Percentiles rank a stretch among this genome's conserved stretches.
Evolutionary conservation across 92 coral and sea anemone genomes (phyloP).

Genomic region (Phymanthus crucifer): DNA sequence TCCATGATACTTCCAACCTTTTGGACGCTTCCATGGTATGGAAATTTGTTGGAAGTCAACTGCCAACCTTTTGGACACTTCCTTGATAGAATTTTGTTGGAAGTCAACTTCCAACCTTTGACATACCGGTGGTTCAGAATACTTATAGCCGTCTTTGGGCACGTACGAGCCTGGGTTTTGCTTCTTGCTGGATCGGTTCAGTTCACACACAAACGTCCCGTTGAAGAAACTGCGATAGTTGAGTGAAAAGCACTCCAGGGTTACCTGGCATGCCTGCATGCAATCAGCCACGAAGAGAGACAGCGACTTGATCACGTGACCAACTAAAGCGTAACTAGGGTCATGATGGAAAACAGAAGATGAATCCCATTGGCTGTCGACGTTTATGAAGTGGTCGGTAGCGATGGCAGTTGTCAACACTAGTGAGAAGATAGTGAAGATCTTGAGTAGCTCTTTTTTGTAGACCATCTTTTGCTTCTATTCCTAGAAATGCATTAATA

Average conservation of each 20-base stretch:
- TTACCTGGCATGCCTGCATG: neutral
- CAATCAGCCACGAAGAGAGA: slow-evolving; percentile 1
- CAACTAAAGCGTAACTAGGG: slow-evolving; percentile 13
- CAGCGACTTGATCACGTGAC: slow-evolving; percentile 25
- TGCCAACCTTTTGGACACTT: too few species aligned
- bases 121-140: neutral
- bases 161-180: neutral
- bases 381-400: neutral
- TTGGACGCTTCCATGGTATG: too few species aligned
- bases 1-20: too few species aligned
- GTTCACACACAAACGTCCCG: slow-evolving; percentile 16
- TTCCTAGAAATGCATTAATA: too few species aligned
- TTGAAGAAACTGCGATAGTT: neutral
- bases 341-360: slow-evolving; percentile 2
- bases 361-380: neutral
- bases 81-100: too few species aligned
- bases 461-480: too few species aligned
- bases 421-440: neutral
- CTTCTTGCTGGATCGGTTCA: slow-evolving; percentile 17
- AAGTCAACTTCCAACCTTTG: too few species aligned
- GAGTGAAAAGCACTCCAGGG: slow-evolving; percentile 11
- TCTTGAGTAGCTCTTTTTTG: too few species aligned
- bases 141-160: slow-evolving; percentile 2
- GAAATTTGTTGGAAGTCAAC: too few species aligned
- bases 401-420: neutral